Evolutionary conservation across 1,140 invertebrate genomes (phyloP).

Genomic region (Macrotrachela quadricornifera): DNA sequence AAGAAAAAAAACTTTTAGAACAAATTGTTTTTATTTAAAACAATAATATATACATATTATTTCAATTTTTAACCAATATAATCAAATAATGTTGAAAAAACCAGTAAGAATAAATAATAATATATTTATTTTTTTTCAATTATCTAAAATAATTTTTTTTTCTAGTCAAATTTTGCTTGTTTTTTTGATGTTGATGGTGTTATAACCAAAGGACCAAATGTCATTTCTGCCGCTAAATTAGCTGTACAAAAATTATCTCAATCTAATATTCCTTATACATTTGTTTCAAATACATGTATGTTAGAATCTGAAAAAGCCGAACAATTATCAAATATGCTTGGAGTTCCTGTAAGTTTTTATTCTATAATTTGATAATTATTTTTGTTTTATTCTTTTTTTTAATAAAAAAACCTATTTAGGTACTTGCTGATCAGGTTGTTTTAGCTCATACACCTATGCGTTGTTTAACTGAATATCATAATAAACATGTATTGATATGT

Average conservation of each 20-base stretch:
- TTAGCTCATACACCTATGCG: slow-evolving; percentile 23
- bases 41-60: too few species aligned
- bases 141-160: too few species aligned
- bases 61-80: too few species aligned
- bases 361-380: too few species aligned
- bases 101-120: too few species aligned
- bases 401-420: neutral
- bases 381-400: too few species aligned
- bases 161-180: too few species aligned
- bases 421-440: slow-evolving; percentile 5
- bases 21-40: too few species aligned
- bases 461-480: slow-evolving; percentile 20
- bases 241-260: neutral
- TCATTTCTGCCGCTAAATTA: neutral
- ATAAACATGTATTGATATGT: slow-evolving; percentile 24
- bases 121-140: too few species aligned
- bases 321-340: slow-evolving; percentile 1
- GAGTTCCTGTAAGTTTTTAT: neutral
- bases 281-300: slow-evolving; percentile 5
- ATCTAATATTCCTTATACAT: slow-evolving; percentile 1
- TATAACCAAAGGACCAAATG: neutral
- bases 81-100: too few species aligned
- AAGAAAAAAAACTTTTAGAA: too few species aligned
- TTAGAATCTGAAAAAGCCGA: slow-evolving; percentile 1
- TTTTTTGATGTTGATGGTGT: slow-evolving; percentile 5